Evolutionary conservation across 2,113 vertebrate genomes (phyloP).

Genomic region (Petroica traversi): DNA sequence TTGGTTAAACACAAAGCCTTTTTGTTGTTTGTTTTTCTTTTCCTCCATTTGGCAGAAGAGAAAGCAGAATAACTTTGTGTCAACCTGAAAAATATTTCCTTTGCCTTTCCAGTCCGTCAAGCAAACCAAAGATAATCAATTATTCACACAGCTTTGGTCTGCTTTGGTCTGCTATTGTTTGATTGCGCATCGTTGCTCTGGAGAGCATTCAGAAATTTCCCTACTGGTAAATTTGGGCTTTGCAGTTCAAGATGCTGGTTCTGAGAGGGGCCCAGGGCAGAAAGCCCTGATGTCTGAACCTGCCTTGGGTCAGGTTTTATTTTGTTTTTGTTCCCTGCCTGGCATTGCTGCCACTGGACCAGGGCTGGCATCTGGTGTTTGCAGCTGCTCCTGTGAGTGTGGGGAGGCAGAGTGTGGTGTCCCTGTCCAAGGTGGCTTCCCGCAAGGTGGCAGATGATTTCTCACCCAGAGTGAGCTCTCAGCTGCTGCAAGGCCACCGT

Average conservation of each 20-base stretch:
- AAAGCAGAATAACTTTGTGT: constrained; percentile 41
- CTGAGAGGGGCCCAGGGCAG: not conserved
- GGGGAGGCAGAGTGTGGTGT: not conserved
- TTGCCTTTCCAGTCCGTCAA: constrained; percentile 36
- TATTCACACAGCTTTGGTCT: constrained; percentile 43
- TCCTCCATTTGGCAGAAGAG: not conserved
- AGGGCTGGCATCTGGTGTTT: not conserved
- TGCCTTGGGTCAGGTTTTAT: not conserved
- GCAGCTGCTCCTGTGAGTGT: not conserved
- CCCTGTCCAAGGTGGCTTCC: not conserved
- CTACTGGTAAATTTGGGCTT: not conserved
- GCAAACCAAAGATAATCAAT: constrained; percentile 54
- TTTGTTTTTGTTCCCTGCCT: not conserved
- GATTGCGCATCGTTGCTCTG: not conserved
- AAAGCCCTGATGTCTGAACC: not conserved
- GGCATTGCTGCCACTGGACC: not conserved
- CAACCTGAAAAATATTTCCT: constrained; percentile 48
- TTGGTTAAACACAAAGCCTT: not conserved
- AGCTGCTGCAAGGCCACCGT: not conserved
- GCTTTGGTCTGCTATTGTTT: constrained; percentile 33
- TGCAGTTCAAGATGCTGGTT: not conserved
- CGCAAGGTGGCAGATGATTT: not conserved
- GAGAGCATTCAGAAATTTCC: not conserved
- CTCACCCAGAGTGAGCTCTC: not conserved
- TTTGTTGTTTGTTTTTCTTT: not conserved